These are phyloP conservation scores for Cotesia glomerata DNA, from an alignment of 1,140 invertebrate genomes.

Conservation along the genomic window DNA sequence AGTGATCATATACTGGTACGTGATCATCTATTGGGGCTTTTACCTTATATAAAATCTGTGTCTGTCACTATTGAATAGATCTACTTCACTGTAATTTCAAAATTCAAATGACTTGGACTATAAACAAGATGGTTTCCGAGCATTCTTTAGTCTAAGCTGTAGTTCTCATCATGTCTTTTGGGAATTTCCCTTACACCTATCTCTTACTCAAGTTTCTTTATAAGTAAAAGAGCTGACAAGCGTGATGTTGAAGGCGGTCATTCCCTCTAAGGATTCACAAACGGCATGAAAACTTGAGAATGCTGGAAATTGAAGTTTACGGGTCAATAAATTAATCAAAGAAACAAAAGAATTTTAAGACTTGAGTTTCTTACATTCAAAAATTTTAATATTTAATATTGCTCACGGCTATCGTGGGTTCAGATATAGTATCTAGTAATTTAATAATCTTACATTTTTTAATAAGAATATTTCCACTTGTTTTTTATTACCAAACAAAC, in stretches of 20 bases:
- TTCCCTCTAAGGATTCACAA: neutral
- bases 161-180: neutral
- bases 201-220: neutral
- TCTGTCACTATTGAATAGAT: no score
- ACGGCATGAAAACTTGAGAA: neutral
- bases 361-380: neutral
- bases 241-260: neutral
- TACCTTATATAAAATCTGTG: no score
- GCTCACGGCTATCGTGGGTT: no score
- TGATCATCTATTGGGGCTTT: no score
- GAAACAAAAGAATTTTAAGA: neutral
- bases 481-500: no score
- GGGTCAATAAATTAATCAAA: slow-evolving; percentile 4
- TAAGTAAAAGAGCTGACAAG: slow-evolving; percentile 8
- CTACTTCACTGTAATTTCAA: no score
- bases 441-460: no score
- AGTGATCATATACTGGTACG: no score
- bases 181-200: neutral
- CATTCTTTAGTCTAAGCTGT: neutral
- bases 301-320: neutral
- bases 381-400: neutral
- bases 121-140: no score
- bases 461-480: no score
- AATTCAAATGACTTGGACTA: no score
- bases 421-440: no score